Evolutionary conservation across 1,140 invertebrate genomes (phyloP), one percentile per base, ranked within the genome.

Genomic region (Procambarus clarkii): DNA sequence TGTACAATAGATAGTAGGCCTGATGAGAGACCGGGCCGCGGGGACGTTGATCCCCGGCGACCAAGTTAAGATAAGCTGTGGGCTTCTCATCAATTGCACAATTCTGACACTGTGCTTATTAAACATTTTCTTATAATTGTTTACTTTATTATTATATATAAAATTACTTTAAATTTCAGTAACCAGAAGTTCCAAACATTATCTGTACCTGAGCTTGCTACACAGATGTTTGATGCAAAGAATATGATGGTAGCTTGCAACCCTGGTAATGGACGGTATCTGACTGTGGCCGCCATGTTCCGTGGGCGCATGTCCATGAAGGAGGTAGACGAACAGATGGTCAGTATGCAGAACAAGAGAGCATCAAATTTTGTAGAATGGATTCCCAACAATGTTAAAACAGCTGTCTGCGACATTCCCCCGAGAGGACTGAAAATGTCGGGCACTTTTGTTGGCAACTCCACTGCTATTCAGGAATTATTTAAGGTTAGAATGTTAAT

Each of bases 211-310:
- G 95, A 96, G 91, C 94, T 96, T 18, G 95, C 95, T 24, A 95
- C 95, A 92, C 95, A 96, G 91, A 96, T 97, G 95, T 97, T 97
- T 94, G 96, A 97, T 93, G 95, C 96, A 13, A 96, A 96, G 94
- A 97, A 97, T 94, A 96, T 97, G 96, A 97, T 97, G 96, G 96
- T 96, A 46, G 96, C 96, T 8, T 97, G 96, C 93, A 96, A 97
- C 94, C 97, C 97, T 0, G 94, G 96, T 79, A 96, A 96, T 89
- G 97, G 97, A 0, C 94, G 95, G 24, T 96, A 96, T 93, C 94
- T 95, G 9, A 97, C 97, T 2, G 97, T 97, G 0, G 97, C 97
- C 15, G 96, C 97, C 0, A 64, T 96, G 92, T 96, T 96, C 94
- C 94, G 95, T 90, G 96, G 95, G 92, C 94, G 95, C 93, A 95